Evolutionary conservation across 37 sponge, comb jelly and placozoan genomes (phyloP), one percentile per base, ranked within the genome.

Genomic region (Hexactinellida sp.): DNA sequence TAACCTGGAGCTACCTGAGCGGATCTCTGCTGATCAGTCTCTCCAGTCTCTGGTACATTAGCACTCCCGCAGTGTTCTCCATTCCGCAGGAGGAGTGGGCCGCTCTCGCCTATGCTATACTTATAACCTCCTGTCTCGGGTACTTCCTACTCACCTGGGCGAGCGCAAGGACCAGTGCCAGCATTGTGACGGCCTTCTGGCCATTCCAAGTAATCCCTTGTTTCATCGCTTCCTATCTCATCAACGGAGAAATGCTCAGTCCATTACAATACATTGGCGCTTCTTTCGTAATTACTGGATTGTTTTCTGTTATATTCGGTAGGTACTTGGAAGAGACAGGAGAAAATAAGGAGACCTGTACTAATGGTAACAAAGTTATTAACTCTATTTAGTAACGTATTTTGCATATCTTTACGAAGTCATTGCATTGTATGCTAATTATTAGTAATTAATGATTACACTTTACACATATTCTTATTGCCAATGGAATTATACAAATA

Each of bases 181-280:
- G 89, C 35, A 36, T 94, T 10, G 91, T 92, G n/a, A 90, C 94
- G 38, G 94, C 92, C 21, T 94, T 92, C 83, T 94, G 92, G 92
- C 94, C 94, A 37, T 24, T 89, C 32, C 94, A 94, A 88, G 94
- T 94, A 83, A 37, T 85, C 25, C 84, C 87, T 13, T 63, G 85
- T 51, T 86, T 85, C 19, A 10, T 85, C 34, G 54, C 85, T 0
- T 87, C 91, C 0, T 89, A 85, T 84, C 83, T 91, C 37, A 38
- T 91, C 55, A 85, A 84, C 24, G 88, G 86, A 38, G 89, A 86
- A 37, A 0, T 39, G 30, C 39, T 91, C 1, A 55, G 83, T 54
- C 85, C 55, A 37, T 54, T 87, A 89, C 92, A 94, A 89, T 94
- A 94, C 83, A 34, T 87, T 36, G 92, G 92, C 24, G 90, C 63